These are phyloP conservation scores for Thaumatotibia leucotreta DNA, from an alignment of 1,140 invertebrate species.

Conservation along the genomic window DNA sequence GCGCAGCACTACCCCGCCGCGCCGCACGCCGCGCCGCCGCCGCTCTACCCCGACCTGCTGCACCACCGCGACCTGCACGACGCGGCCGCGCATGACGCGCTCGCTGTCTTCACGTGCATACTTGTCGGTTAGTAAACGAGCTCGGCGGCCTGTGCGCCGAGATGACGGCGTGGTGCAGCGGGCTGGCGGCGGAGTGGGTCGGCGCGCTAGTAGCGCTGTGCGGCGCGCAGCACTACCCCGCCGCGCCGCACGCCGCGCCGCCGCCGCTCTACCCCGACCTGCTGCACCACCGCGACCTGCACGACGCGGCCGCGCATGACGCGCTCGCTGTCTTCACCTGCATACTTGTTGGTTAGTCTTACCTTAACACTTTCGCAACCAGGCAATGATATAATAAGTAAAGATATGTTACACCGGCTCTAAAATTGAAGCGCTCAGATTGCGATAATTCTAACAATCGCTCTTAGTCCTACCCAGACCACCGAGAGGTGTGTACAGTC, in stretches of 20 bases:
- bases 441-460: no score
- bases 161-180: conserved; percentile 95
- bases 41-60: conserved; percentile 90
- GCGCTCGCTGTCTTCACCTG: conserved; percentile 95
- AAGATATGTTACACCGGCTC: no score
- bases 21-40: conserved; percentile 53
- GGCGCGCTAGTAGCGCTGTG: conserved; percentile 94
- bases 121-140: conserved; percentile 81
- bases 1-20: conserved; percentile 84
- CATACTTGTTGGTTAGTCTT: conserved; percentile 89
- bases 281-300: conserved; percentile 90
- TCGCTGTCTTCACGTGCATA: conserved; percentile 96
- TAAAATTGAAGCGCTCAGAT: no score
- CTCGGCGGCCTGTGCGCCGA: conserved; percentile 96
- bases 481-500: no score
- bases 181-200: conserved; percentile 94
- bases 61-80: conserved; percentile 93
- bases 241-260: conserved; percentile 57
- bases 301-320: conserved; percentile 94
- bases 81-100: conserved; percentile 92
- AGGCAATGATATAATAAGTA: no score
- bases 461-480: no score
- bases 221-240: conserved; percentile 87
- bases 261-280: conserved; percentile 89
- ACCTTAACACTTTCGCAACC: no score